Evolutionary conservation across 1,140 invertebrate species (phyloP).

Genomic region (Zophobas morio): DNA sequence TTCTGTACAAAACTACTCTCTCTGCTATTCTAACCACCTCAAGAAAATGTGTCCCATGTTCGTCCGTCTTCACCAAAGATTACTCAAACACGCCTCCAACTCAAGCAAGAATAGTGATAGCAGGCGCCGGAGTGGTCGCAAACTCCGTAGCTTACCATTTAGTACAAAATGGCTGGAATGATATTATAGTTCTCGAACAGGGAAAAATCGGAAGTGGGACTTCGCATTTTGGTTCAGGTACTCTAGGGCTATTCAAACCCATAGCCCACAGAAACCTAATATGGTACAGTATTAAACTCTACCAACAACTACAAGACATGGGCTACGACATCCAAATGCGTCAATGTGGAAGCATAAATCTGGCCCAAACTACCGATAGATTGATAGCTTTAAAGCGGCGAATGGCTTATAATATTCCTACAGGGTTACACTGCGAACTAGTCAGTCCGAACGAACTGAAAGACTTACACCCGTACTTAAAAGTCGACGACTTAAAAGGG

Average conservation of each 20-base stretch:
- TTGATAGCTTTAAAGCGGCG: slow-evolving; percentile 76
- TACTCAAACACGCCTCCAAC: slow-evolving; percentile 50
- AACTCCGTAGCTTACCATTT: slow-evolving; percentile 81
- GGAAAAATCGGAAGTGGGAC: slow-evolving; percentile 78
- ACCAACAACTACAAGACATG: slow-evolving; percentile 74
- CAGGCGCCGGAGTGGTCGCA: slow-evolving; percentile 77
- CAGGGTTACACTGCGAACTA: slow-evolving; percentile 72
- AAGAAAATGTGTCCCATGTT: neutral
- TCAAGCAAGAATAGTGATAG: slow-evolving; percentile 76
- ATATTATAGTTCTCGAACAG: slow-evolving; percentile 78
- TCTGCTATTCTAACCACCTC: neutral
- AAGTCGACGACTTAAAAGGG: slow-evolving; percentile 79
- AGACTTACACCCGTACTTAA: slow-evolving; percentile 74
- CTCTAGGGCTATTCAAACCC: slow-evolving; percentile 75
- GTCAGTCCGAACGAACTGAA: slow-evolving; percentile 67
- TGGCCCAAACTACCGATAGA: slow-evolving; percentile 82
- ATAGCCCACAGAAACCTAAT: slow-evolving; percentile 74
- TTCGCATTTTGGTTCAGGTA: slow-evolving; percentile 78
- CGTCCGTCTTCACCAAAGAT: neutral
- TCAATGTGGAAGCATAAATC: slow-evolving; percentile 79
- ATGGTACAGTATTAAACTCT: slow-evolving; percentile 76
- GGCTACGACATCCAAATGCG: slow-evolving; percentile 77
- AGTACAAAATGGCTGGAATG: slow-evolving; percentile 74
- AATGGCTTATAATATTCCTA: slow-evolving; percentile 73
- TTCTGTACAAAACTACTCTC: slow-evolving; percentile 1